Evolutionary conservation across 2,797 vertebrate genomes (phyloP).

Genomic region (Gallirallus australis): DNA sequence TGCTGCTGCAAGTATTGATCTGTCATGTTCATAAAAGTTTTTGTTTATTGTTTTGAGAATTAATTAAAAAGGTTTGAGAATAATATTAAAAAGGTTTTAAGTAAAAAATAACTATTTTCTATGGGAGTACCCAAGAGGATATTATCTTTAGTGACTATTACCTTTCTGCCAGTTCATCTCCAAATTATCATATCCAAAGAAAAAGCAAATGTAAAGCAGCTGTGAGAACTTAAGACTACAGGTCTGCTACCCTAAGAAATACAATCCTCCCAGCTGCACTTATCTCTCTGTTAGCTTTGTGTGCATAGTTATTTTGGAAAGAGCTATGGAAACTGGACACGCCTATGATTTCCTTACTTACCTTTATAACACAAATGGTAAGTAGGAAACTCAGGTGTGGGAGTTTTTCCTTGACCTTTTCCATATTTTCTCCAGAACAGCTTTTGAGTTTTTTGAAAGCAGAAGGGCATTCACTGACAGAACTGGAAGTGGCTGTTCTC

Average conservation of each 20-base stretch:
- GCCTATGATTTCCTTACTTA: background rate
- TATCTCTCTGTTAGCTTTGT: background rate
- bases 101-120: background rate
- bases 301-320: background rate
- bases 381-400: background rate
- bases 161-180: background rate
- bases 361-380: background rate
- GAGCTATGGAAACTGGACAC: background rate
- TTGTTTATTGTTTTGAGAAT: background rate
- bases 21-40: background rate
- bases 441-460: background rate
- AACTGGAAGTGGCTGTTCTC: background rate
- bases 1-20: background rate
- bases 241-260: background rate
- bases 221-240: background rate
- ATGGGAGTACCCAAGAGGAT: background rate
- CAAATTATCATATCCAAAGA: background rate
- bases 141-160: background rate
- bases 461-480: background rate
- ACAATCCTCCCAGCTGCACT: background rate
- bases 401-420: background rate
- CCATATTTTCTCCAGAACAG: background rate
- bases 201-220: background rate
- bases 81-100: background rate
- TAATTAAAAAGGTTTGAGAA: background rate